Conservation (phyloP, 2,797 vertebrate genomes). For the Chloroceryle amazona region DNA sequence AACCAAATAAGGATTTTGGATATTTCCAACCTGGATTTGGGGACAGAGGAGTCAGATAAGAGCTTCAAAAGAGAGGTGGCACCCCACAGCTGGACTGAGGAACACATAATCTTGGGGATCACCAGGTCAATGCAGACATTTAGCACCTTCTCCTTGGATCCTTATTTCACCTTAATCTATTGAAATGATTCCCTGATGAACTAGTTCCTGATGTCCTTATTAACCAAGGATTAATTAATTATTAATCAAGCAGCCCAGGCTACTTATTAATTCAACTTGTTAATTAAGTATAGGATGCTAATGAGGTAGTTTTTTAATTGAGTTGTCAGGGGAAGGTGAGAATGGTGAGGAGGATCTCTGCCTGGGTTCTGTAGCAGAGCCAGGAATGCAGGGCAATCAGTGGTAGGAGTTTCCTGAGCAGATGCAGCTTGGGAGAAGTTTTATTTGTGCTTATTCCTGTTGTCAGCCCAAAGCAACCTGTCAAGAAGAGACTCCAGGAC, state of each 20-base stretch:
- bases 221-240: conserved; percentile 58
- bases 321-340: not conserved
- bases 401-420: not conserved
- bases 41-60: not conserved
- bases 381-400: rapidly evolving
- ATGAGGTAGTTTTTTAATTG: conserved; percentile 28
- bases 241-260: conserved; percentile 30
- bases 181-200: not conserved
- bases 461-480: not conserved
- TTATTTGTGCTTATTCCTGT: not conserved
- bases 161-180: not conserved
- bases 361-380: not conserved
- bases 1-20: not conserved
- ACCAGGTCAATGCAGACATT: not conserved
- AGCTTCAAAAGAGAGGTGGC: not conserved
- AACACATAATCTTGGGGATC: not conserved
- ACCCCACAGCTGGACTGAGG: not conserved
- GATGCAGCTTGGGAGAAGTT: not conserved
- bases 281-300: conserved; percentile 50
- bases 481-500: not conserved
- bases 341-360: not conserved
- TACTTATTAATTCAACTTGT: conserved; percentile 52
- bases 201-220: conserved; percentile 39
- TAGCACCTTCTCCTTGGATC: not conserved
- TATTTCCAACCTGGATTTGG: not conserved